These are phyloP conservation scores for Melanerpes formicivorus DNA, from an alignment of 2,113 vertebrate species.

Conservation along the genomic window DNA sequence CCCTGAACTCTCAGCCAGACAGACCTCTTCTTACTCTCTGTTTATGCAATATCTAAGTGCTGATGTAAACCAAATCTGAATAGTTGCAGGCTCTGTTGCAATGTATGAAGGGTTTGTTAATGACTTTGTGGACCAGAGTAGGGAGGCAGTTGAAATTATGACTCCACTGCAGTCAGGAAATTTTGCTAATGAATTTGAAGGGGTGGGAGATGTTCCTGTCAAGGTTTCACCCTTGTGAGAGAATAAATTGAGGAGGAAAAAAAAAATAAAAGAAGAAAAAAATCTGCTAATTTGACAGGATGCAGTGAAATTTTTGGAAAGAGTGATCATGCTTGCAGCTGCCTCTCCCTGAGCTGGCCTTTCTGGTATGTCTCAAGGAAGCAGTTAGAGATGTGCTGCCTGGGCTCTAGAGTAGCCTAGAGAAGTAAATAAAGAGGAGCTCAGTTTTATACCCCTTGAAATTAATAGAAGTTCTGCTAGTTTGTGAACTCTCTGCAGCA, in stretches of 20 bases:
- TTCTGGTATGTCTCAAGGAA: background rate
- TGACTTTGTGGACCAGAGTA: rapidly evolving
- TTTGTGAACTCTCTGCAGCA: background rate
- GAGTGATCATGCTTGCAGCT: background rate
- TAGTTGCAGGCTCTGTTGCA: background rate
- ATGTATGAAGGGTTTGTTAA: background rate
- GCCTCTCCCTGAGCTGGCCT: background rate
- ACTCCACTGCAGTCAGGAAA: background rate
- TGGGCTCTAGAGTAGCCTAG: background rate
- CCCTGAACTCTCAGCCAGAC: background rate
- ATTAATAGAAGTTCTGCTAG: background rate
- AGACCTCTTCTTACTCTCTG: background rate
- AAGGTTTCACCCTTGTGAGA: background rate
- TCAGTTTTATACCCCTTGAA: background rate
- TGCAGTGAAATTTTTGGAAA: background rate
- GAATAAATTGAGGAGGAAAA: background rate
- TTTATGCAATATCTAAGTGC: background rate
- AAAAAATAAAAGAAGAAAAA: background rate
- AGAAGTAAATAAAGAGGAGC: background rate
- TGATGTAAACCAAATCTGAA: background rate
- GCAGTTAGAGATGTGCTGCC: background rate
- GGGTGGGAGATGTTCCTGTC: background rate
- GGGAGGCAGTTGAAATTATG: background rate
- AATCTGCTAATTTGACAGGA: background rate
- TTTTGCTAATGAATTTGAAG: background rate